Conservation (phyloP, 2,888 invertebrate genomes). For the Oasisia sp. region DNA sequence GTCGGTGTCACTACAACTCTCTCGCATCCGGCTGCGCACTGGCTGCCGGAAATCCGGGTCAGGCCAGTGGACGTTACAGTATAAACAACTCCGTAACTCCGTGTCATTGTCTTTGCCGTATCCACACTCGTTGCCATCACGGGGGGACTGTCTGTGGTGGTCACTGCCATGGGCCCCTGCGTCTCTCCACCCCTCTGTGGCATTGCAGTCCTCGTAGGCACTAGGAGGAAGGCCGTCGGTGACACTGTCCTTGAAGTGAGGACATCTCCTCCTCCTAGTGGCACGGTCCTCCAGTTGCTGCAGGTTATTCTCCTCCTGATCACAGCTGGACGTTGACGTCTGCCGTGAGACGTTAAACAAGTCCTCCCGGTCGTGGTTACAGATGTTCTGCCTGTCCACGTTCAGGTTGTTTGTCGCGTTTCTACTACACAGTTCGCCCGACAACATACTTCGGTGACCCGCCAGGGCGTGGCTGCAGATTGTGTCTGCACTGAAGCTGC, state of each 20-base stretch:
- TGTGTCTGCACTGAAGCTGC: background rate
- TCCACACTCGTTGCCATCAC: background rate
- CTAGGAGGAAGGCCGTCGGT: background rate
- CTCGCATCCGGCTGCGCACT: background rate
- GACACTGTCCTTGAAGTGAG: constrained; percentile 7
- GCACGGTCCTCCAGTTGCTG: constrained; percentile 42
- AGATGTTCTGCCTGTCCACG: constrained; percentile 18
- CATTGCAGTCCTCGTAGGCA: background rate
- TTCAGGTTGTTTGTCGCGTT: constrained; percentile 31
- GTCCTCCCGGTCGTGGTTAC: constrained; percentile 25
- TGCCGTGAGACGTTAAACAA: constrained; percentile 37
- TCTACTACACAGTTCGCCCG: background rate
- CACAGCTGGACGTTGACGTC: constrained; percentile 51
- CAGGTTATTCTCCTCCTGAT: constrained; percentile 53
- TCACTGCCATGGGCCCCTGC: background rate
- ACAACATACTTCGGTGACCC: background rate
- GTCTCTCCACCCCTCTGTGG: background rate
- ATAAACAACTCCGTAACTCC: background rate
- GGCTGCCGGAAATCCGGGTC: background rate
- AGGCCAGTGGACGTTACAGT: constrained; percentile 12
- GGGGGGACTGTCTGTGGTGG: background rate
- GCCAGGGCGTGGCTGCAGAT: background rate
- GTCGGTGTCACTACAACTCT: background rate
- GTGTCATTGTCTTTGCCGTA: background rate
- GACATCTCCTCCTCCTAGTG: background rate